These are phyloP conservation scores for Cepphus grylle DNA, from an alignment of 2,113 vertebrate species.

Conservation along the genomic window DNA sequence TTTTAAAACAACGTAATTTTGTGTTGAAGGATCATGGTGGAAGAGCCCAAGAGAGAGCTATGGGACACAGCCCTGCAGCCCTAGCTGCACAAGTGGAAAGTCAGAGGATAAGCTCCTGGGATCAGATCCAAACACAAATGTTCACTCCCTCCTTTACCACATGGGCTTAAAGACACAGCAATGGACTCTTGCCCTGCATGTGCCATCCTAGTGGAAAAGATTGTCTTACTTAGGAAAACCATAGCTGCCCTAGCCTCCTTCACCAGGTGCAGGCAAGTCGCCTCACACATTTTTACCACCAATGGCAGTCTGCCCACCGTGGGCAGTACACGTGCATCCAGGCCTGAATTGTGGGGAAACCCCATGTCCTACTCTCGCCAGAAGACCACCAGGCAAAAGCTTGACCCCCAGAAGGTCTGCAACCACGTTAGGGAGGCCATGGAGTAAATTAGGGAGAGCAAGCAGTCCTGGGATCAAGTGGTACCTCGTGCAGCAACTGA, in stretches of 20 bases:
- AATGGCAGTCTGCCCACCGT: accelerated
- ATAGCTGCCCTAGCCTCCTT: background rate
- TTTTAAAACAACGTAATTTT: background rate
- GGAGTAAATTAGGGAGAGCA: background rate
- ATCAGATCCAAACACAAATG: background rate
- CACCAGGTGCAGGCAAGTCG: background rate
- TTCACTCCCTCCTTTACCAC: background rate
- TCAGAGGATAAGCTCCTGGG: background rate
- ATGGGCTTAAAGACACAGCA: background rate
- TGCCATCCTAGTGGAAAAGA: background rate
- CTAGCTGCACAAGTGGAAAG: background rate
- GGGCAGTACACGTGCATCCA: background rate
- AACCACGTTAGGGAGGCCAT: background rate
- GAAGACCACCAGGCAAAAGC: background rate
- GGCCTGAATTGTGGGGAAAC: background rate
- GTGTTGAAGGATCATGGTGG: background rate
- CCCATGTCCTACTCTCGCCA: background rate
- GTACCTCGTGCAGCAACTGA: background rate
- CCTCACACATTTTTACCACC: background rate
- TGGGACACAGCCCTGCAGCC: background rate
- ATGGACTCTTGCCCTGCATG: background rate
- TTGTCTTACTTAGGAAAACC: background rate
- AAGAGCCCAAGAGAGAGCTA: background rate
- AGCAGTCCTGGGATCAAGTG: background rate
- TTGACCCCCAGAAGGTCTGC: background rate